Base-by-base conservation (phyloP, 23 tunicate species). In the Phallusia fumigata region DNA sequence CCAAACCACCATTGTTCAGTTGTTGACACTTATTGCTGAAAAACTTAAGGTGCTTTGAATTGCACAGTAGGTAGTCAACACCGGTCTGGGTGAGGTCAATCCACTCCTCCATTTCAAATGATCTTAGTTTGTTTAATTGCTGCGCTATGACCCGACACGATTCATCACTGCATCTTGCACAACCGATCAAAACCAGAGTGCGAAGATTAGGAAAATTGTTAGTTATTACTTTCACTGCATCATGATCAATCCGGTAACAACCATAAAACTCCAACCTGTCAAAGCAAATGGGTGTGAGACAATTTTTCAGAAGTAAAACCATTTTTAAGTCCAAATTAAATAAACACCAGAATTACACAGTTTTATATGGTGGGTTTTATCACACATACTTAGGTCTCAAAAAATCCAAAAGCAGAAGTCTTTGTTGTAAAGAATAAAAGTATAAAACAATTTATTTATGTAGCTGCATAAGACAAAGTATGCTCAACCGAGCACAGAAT, bases 51-150 rank as follows among this genome's bases (percentile, higher is more conserved):
- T 82, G 80, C 24, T 74, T 51, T 18, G 45, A 33, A 65, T 78
- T 33, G 19, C 79, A 75, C 5, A 74, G 32, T 18, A 92, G 49
- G 31, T 31, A 34, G 18, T 80, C 65, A 0, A 87, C 83, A 0
- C 91, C 97, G 32, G 49, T 35, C 58, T 78, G 64, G 19, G 87
- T 82, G 12, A 92, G 12, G 19, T 79, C 84, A 3, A 86, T 58
- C 97, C 97, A 92, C 64, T 87, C 97, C 65, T 92, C 97, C 47
- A 92, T 92, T 79, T 92, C 91, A 32, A 92, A 35, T 26, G 79
- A 36, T 45, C 80, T 24, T 18, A 92, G 58, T 31, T 86, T 76
- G 21, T 31, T 15, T 31, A 92, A 77, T 18, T 51, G 65, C 32
- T 58, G 36, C 0, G 87, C 83, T 65, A 92, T 87, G 11, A 21